phyloP scores from a whole-genome alignment of 1,140 invertebrate species.

The Polypedilum pembai region DNA sequence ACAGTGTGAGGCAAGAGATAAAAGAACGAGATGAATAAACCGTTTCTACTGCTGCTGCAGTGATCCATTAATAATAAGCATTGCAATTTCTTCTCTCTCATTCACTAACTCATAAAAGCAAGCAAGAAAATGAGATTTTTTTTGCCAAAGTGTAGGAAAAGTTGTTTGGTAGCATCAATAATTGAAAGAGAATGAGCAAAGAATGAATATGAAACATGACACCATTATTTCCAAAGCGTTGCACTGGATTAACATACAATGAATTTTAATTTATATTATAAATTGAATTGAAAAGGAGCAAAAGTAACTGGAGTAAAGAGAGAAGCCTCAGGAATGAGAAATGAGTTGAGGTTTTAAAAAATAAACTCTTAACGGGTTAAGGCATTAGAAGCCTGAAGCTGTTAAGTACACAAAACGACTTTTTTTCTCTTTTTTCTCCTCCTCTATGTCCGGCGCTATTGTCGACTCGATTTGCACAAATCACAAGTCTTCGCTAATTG shows the following conservation, averaged over 20 bases:
- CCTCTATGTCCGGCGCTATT: too few species aligned
- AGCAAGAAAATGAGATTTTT: neutral
- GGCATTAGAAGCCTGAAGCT: neutral
- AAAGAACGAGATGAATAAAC: constrained; percentile 1
- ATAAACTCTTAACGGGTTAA: neutral
- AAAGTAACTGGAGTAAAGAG: neutral
- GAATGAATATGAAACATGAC: constrained; percentile 10
- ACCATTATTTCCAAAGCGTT: neutral
- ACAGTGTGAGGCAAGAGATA: too few species aligned
- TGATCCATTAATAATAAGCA: constrained; percentile 14
- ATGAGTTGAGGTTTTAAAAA: neutral
- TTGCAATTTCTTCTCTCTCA: neutral
- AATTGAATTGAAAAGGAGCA: neutral
- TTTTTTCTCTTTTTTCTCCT: too few species aligned
- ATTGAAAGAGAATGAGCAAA: neutral
- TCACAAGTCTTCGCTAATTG: too few species aligned
- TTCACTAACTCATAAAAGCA: neutral
- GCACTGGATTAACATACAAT: neutral
- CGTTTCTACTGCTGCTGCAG: neutral
- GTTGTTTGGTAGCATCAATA: neutral
- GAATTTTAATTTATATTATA: neutral
- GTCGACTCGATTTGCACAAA: too few species aligned
- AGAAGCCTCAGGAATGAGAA: neutral
- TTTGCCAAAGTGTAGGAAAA: neutral
- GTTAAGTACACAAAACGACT: too few species aligned